Percentiles rank a stretch among this genome's conserved stretches.
These are phyloP conservation scores for Mesitornis unicolor DNA, from an alignment of 2,113 vertebrate genomes.

Conservation along the genomic window DNA sequence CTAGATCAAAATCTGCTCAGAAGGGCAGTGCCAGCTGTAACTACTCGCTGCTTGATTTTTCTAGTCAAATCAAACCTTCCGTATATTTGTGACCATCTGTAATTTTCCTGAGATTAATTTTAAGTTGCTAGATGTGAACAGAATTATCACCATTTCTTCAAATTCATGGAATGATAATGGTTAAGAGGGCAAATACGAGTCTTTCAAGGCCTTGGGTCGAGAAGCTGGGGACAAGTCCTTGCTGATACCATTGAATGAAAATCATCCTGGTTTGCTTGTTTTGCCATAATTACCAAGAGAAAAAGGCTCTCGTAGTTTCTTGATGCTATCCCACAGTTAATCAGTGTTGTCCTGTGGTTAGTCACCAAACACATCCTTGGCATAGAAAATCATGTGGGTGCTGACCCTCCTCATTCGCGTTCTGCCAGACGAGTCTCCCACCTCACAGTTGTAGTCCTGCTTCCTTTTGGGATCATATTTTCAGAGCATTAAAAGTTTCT, in stretches of 20 bases:
- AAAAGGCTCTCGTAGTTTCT: background rate
- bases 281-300: background rate
- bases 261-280: background rate
- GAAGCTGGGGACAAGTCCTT: background rate
- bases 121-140: background rate
- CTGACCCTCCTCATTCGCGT: background rate
- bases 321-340: background rate
- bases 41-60: background rate
- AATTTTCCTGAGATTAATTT: background rate
- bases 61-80: background rate
- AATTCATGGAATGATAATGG: background rate
- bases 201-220: background rate
- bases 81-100: background rate
- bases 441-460: background rate
- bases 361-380: background rate
- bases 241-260: background rate
- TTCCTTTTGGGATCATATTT: background rate
- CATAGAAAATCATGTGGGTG: background rate
- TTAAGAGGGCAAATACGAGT: background rate
- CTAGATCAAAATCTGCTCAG: background rate
- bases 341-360: background rate
- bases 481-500: slow-evolving; percentile 39
- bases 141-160: background rate
- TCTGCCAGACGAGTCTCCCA: background rate
- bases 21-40: background rate